Evolutionary conservation across 1,140 invertebrate genomes (phyloP), one percentile per base, ranked within the genome.

Genomic region (Anthonomus grandis): DNA sequence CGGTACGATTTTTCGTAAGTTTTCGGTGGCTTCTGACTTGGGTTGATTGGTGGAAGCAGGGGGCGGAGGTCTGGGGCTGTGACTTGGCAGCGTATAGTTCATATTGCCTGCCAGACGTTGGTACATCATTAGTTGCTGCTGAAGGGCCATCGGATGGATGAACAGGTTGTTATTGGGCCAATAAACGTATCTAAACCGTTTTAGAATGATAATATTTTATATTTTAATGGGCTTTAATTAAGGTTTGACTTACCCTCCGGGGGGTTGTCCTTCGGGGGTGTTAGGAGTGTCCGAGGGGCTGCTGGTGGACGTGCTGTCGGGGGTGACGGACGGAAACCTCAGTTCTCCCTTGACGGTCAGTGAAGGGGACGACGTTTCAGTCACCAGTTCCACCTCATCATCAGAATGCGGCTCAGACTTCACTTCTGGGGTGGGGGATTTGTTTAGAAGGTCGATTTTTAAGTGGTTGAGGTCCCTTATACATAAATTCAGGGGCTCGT

Each of bases 401-500:
- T 78, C 78, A 44, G 81, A 81, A 0, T 73, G 74, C 2, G 74
- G 71, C 49, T 84, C 83, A 17, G 74, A 76, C 62, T 83, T 83
- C 2, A 78, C 63, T 57, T 79, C 75, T 0, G 79, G 70, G 24
- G 76, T 77, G 60, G 81, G 82, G 31, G 81, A 78, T 52, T 81
- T 84, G 34, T 80, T 74, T 17, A 80, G 66, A 10, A 85, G 70
- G 57, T 82, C 76, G 50, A 85, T 81, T 65, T 85, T 86, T 3
- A 86, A 65, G 45, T 84, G 80, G 58, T 83, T 83, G 23, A 83
- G 68, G 64, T 89, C 90, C 27, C 89, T 76, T 27, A 92, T 80
- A 62, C 90, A 93, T 0, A 94, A 78, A 74, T 94, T 94, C 4
- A 94, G 72, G 0, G 91, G 90, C 67, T 91, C 88, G 18, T 84